phyloP scores from a whole-genome alignment of 2,797 vertebrate species.

The Alfaro cultratus region DNA sequence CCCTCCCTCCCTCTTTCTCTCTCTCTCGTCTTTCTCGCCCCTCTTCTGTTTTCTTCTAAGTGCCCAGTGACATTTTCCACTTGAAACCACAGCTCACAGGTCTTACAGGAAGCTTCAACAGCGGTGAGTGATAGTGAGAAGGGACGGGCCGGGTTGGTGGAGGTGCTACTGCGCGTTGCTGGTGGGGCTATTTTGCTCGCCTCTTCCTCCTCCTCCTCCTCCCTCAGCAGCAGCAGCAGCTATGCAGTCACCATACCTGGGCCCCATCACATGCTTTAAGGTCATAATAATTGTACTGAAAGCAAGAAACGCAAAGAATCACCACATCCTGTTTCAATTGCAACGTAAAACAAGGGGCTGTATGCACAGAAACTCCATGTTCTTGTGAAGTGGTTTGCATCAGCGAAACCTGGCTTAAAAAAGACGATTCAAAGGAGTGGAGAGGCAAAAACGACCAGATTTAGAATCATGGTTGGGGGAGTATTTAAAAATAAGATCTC shows the following conservation, averaged over 20 bases:
- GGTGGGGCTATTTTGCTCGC: constrained; percentile 7
- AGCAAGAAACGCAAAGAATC: constrained; percentile 50
- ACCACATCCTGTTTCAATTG: constrained; percentile 73
- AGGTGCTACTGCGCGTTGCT: not conserved
- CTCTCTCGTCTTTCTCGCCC: constrained; percentile 36
- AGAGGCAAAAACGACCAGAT: constrained; percentile 40
- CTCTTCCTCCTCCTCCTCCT: constrained; percentile 33
- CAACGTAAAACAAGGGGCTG: constrained; percentile 20
- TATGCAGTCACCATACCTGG: constrained; percentile 28
- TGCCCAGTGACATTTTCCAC: constrained; percentile 73
- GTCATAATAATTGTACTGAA: constrained; percentile 45
- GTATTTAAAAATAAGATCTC: constrained; percentile 23
- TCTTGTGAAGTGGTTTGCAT: constrained; percentile 70
- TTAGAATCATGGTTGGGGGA: constrained; percentile 31
- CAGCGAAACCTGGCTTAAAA: constrained; percentile 41
- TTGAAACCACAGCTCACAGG: constrained; percentile 58
- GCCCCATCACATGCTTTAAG: constrained; percentile 20
- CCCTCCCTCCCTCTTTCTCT: constrained; percentile 11
- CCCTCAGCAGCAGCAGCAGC: constrained; percentile 11
- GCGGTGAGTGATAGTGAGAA: constrained; percentile 52
- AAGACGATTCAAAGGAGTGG: constrained; percentile 40
- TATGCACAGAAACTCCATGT: constrained; percentile 20
- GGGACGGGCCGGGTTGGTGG: constrained; percentile 17
- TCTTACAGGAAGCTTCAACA: constrained; percentile 65
- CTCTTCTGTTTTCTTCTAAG: constrained; percentile 42